A percentile compares a stretch with the other conserved stretches of the same genome.
These are phyloP conservation scores for Lacerta agilis DNA, from an alignment of 2,797 vertebrate genomes.

Conservation along the genomic window DNA sequence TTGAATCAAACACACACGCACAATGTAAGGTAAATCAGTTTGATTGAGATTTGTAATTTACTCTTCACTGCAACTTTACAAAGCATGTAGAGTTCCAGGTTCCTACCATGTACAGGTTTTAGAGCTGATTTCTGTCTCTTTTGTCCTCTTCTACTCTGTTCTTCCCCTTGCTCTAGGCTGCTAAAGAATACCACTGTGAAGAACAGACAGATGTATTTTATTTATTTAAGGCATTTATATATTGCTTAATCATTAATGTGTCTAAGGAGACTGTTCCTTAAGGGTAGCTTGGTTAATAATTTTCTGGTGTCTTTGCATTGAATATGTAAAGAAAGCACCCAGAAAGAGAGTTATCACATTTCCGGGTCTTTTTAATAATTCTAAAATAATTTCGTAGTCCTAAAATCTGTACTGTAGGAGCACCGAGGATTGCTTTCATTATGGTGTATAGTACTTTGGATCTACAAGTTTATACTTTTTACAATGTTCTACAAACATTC, in stretches of 20 bases:
- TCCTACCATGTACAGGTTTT: slow-evolving; percentile 54
- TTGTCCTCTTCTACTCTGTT: not conserved
- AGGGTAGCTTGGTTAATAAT: slow-evolving; percentile 45
- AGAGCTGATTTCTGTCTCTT: slow-evolving; percentile 54
- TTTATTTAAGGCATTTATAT: too few relatives aligned
- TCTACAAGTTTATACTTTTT: not conserved
- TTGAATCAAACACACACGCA: slow-evolving; percentile 58
- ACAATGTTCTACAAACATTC: not conserved
- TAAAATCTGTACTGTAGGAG: not conserved
- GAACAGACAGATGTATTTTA: not conserved
- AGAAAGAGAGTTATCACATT: not conserved
- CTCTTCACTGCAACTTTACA: slow-evolving; percentile 51
- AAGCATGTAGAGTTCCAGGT: slow-evolving; percentile 54
- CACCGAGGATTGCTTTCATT: not conserved
- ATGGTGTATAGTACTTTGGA: not conserved
- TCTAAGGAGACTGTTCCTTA: not conserved
- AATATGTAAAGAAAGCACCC: not conserved
- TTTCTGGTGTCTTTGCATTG: slow-evolving; percentile 19
- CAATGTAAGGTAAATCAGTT: not conserved
- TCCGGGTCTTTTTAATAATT: not conserved
- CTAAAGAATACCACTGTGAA: slow-evolving; percentile 34
- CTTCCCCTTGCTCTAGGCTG: not conserved
- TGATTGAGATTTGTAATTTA: slow-evolving; percentile 41
- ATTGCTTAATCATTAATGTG: not conserved
- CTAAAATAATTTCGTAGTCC: not conserved